Evolutionary conservation across 2,113 vertebrate species (phyloP), one percentile per base, ranked within the genome.

Genomic region (Pagrus major): DNA sequence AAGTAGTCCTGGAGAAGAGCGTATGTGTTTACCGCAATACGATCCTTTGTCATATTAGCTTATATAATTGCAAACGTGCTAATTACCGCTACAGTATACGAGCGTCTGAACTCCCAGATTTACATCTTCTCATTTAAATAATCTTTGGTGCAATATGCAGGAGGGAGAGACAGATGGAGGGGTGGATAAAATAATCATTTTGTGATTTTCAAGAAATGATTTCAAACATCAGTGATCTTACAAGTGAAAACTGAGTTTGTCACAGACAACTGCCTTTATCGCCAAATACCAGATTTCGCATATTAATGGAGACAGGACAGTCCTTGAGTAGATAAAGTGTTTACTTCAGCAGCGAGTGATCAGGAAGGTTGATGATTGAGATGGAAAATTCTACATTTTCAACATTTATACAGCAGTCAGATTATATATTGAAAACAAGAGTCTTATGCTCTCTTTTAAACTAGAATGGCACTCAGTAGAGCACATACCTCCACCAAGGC

Each of bases 101-200:
- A 31, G 42, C 52, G 35, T 67, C 21, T 71, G 44, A 56, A 61
- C 60, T 61, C 20, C 33, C 31, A 44, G 47, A 39, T 69, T 60
- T 35, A 69, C 27, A 73, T 78, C 37, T 70, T 42, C 52, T 60
- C 65, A 75, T 87, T 74, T 68, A 56, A 67, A 68, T 71, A 33
- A 41, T 63, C 29, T 55, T 64, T 74, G 79, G 70, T 59, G 49
- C 33, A 51, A 33, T 51, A 37, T 46, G 37, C 49, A 42, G 8
- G 55, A 21, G 21, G 21, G 33, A 52, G 27, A 56, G 23, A 18
- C 72, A n/a, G 66, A 80, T 69, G 63, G 61, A 9, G 37, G 20
- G 49, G 2, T 16, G 29, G 58, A 60, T 81, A 41, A 46, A 46
- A 64, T 33, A 55, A 37, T 46, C n/a, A 5, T 71, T 51, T 59